These are phyloP conservation scores for Hemichromis elongatus DNA, from an alignment of 2,113 vertebrate species.

Conservation along the genomic window DNA sequence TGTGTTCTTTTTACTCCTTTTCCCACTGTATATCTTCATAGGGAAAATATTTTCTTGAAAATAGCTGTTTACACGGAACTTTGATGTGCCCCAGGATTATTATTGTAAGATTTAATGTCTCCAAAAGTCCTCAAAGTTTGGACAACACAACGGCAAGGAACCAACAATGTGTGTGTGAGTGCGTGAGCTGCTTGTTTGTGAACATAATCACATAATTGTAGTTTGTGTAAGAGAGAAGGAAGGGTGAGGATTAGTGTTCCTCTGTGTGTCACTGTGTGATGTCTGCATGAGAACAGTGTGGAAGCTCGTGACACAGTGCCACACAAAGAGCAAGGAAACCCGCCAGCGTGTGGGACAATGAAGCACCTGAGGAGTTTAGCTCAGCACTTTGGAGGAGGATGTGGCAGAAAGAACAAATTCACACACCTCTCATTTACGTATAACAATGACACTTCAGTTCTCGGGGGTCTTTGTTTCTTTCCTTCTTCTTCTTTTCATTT, in stretches of 20 bases:
- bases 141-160: slow-evolving; percentile 3
- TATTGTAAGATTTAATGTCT: slow-evolving; percentile 39
- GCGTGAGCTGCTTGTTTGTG: slow-evolving; percentile 42
- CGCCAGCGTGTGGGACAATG: slow-evolving; percentile 16
- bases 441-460: not conserved
- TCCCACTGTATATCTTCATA: slow-evolving; percentile 26
- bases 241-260: slow-evolving; percentile 57
- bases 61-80: slow-evolving; percentile 43
- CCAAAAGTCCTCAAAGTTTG: slow-evolving; percentile 1
- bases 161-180: not conserved
- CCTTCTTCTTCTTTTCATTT: not conserved
- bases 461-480: not conserved
- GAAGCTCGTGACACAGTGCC: slow-evolving; percentile 40
- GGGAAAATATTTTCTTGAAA: slow-evolving; percentile 34
- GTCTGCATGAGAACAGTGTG: slow-evolving; percentile 42
- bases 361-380: slow-evolving; percentile 27
- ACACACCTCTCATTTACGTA: slow-evolving; percentile 10
- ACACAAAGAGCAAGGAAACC: slow-evolving; percentile 47
- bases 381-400: not conserved
- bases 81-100: slow-evolving; percentile 46
- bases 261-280: slow-evolving; percentile 37
- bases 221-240: slow-evolving; percentile 51
- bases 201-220: slow-evolving; percentile 63
- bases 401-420: not conserved
- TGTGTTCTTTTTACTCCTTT: not conserved